Evolutionary conservation across 2,888 invertebrate genomes (phyloP), one percentile per base, ranked within the genome.

Genomic region (Temnothorax rugatulus): DNA sequence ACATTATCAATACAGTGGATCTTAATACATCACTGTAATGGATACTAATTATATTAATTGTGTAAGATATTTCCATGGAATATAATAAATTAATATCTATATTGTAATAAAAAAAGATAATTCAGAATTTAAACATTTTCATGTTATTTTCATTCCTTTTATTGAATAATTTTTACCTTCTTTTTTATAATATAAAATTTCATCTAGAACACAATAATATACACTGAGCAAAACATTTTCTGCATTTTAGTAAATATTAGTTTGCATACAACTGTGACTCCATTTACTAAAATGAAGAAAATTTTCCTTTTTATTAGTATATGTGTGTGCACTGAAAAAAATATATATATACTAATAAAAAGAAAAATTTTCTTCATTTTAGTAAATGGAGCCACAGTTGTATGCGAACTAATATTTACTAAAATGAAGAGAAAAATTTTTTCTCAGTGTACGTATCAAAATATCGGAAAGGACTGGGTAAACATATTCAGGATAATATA

Each of bases 31-130:
- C 8, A 54, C 11, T 54, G 3, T 54, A 21, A 54, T 21, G 1
- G 21, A 54, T 54, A 21, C 2, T 21, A 54, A 25, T 57, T 41
- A 64, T 41, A 64, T 64, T 66, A 66, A 66, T 66, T 66, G 25
- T 66, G 15, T 15, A 66, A 68, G 18, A 18, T 18, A 18, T 34
- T 34, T 29, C 9, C 7, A 29, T 29, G 5, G 2, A 34, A 34
- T 3, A 3, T 3, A 34, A 18, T 18, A 29, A 18, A 61, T 61
- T 34, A 61, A 61, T 34, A 34, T 34, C 1, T 7, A 57, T 57
- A 25, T 57, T 25, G 8, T 29, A 34, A 61, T 29, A 9, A 34
- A 34, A 38, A 63, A 63, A n/a, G 15, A 61, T 34, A 7, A 63
- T 9, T 8, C 29, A 4, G 18, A 63, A 63, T 63, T 63, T 38